These are phyloP conservation scores for Myotis davidii DNA, from an alignment of 2,113 vertebrate species.

Conservation along the genomic window DNA sequence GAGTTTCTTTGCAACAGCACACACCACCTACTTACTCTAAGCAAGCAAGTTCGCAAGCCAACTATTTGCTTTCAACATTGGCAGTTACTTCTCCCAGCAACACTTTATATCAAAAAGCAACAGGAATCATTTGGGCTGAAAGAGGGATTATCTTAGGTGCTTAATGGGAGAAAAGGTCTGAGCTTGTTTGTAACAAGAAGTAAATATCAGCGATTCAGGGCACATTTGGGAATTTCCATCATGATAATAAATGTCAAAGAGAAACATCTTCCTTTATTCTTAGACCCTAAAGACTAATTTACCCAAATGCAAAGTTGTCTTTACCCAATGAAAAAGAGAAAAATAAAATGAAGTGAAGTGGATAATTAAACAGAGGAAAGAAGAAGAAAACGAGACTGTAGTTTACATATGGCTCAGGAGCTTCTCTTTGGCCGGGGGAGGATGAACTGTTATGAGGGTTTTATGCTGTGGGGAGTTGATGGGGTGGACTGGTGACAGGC, in stretches of 20 bases:
- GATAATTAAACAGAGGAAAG: slow-evolving; percentile 64
- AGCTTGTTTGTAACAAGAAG: slow-evolving; percentile 48
- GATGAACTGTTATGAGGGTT: neutral
- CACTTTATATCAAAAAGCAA: slow-evolving; percentile 57
- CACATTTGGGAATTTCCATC: slow-evolving; percentile 70
- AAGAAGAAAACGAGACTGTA: slow-evolving; percentile 31
- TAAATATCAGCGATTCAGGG: slow-evolving; percentile 62
- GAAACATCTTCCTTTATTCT: slow-evolving; percentile 49
- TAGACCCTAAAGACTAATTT: slow-evolving; percentile 66
- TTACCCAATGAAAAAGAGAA: slow-evolving; percentile 61
- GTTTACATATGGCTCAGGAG: slow-evolving; percentile 25
- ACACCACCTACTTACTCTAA: slow-evolving; percentile 46
- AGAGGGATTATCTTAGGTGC: slow-evolving; percentile 26
- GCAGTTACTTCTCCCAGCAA: neutral
- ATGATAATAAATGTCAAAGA: slow-evolving; percentile 75
- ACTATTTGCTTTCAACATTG: slow-evolving; percentile 44
- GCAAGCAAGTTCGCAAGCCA: slow-evolving; percentile 49
- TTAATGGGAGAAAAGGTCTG: slow-evolving; percentile 56
- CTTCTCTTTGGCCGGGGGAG: slow-evolving; percentile 5
- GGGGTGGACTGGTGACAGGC: slow-evolving; percentile 16
- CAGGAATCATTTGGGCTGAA: slow-evolving; percentile 56
- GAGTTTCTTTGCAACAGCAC: slow-evolving; percentile 55
- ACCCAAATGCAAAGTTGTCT: slow-evolving; percentile 50
- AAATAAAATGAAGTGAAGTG: slow-evolving; percentile 66
- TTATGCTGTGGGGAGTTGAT: neutral